Evolutionary conservation across 2,888 invertebrate genomes (phyloP), one percentile per base, ranked within the genome.

Genomic region (Drosophila nr. medialis): DNA sequence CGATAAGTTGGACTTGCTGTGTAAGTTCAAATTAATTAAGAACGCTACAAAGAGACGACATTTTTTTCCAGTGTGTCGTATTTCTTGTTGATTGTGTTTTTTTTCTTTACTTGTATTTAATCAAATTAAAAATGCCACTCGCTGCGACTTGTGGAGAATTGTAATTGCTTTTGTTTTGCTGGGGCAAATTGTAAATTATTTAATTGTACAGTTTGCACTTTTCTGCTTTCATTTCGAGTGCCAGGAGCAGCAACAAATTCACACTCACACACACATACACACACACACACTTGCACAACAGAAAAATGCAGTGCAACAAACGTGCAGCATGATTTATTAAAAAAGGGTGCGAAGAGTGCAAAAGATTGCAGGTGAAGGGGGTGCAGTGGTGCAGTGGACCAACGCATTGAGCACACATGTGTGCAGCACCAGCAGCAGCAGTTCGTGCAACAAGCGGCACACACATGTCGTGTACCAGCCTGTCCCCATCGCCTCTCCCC

Each of bases 51-150:
- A 21, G 10, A 18, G 29, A 11, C n/a, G 24, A 64, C 32, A 11
- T 40, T 18, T 40, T 40, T n/a, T 38, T 21, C 1, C 21, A 30
- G 40, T 42, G n/a, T 42, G 21, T 15, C 29, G 24, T 0, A 7
- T 27, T 40, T 67, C 34, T 24, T 53, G 42, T 60, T 36, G 38
- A 45, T 36, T 54, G 53, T 42, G n/a, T 40, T 10, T 15, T 18
- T 2, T 11, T 24, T 24, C 56, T 51, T 63, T 34, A 65, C 63
- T 66, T 73, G 68, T 67, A 62, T 81, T 86, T 88, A 83, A 86
- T 86, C 73, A 80, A 88, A 86, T 88, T 82, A 86, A 77, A 83
- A 82, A 74, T 75, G 79, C 79, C 82, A 83, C 80, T 78, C 82
- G 76, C 88, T 82, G 83, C 67, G 69, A 66, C 71, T 75, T 74